Evolutionary conservation across 2,113 vertebrate genomes (phyloP).

Genomic region (Dipodomys stephensi): DNA sequence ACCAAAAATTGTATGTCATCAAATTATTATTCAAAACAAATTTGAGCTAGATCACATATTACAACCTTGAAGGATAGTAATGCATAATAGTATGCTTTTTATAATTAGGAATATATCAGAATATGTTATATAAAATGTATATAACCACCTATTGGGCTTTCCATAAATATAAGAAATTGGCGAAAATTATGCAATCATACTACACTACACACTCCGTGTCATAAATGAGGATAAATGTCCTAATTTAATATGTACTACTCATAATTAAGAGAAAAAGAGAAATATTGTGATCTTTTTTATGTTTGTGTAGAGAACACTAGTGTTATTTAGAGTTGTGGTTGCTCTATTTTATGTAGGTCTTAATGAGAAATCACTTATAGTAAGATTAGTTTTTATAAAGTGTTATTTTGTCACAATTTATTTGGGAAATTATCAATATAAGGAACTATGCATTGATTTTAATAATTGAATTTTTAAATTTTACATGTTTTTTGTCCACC

Average conservation of each 20-base stretch:
- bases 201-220: neutral
- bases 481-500: slow-evolving; percentile 31
- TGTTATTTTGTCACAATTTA: slow-evolving; percentile 33
- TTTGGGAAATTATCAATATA: neutral
- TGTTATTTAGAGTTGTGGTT: neutral
- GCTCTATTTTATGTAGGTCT: slow-evolving; percentile 10
- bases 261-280: no score
- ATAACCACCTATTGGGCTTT: neutral
- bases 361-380: neutral
- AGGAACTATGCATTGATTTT: neutral
- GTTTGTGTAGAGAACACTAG: no score
- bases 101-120: neutral
- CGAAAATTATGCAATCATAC: neutral
- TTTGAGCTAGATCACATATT: neutral
- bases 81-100: neutral
- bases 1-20: slow-evolving; percentile 32
- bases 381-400: slow-evolving; percentile 50
- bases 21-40: slow-evolving; percentile 48
- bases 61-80: neutral
- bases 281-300: no score
- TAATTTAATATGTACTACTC: neutral
- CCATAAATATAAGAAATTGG: slow-evolving; percentile 10
- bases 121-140: neutral
- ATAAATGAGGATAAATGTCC: neutral
- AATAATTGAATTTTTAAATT: neutral